phyloP scores from a whole-genome alignment of 2,888 invertebrate genomes.

The Leptopilina drosophilae region DNA sequence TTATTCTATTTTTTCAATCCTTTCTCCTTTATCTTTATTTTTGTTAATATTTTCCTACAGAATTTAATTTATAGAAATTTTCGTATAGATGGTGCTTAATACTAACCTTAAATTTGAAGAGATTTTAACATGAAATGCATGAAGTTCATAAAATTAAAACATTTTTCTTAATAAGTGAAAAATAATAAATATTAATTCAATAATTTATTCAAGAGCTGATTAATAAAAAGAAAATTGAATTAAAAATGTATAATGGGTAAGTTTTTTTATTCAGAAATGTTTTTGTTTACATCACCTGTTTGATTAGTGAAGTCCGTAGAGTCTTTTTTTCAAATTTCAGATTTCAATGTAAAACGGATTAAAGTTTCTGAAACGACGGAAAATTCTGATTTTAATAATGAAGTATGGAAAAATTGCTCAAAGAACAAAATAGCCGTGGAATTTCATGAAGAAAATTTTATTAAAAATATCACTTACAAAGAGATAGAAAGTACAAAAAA shows the following conservation, averaged over 20 bases:
- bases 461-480: conserved; percentile 57
- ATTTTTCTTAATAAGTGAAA: no score
- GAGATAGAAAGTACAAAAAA: conserved; percentile 52
- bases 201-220: background rate
- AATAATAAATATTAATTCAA: background rate
- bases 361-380: background rate
- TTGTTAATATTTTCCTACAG: no score
- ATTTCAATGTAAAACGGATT: background rate
- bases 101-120: background rate
- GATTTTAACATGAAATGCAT: background rate
- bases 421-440: conserved; percentile 61
- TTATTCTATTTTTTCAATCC: background rate
- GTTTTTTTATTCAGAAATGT: background rate
- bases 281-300: background rate
- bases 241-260: background rate
- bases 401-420: background rate
- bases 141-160: background rate
- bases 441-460: conserved; percentile 57
- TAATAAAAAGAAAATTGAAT: background rate
- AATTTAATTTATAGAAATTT: background rate
- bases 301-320: no score
- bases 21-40: no score
- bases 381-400: background rate
- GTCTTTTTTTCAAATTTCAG: background rate
- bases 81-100: background rate